These are phyloP conservation scores for Oxyteleia sp. DNA, from an alignment of 2,888 invertebrate genomes.

Conservation along the genomic window DNA sequence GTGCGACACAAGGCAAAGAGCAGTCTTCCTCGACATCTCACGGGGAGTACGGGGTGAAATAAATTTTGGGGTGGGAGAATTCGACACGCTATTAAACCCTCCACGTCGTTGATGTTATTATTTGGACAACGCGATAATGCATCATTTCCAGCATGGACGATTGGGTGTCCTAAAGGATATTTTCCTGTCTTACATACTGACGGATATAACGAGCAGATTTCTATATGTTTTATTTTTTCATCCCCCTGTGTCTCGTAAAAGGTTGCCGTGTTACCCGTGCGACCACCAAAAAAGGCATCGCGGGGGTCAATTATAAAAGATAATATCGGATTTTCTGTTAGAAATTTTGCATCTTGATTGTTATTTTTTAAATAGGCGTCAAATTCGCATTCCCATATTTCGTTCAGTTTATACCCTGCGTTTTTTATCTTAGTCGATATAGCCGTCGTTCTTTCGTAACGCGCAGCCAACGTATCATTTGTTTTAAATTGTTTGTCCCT, in stretches of 20 bases:
- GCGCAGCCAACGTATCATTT: not conserved
- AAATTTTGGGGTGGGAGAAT: slow-evolving; percentile 75
- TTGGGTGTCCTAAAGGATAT: slow-evolving; percentile 2
- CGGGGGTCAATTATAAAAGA: not conserved
- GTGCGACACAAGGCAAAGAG: too few species aligned
- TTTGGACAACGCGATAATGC: too few species aligned
- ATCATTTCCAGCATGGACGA: not conserved
- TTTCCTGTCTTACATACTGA: slow-evolving; percentile 77
- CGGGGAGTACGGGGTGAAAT: slow-evolving; percentile 29
- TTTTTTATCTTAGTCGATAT: slow-evolving; percentile 3
- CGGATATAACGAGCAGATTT: slow-evolving; percentile 55
- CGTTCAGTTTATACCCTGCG: slow-evolving; percentile 18
- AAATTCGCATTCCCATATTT: slow-evolving; percentile 38
- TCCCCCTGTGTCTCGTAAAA: not conserved
- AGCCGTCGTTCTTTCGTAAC: slow-evolving; percentile 24
- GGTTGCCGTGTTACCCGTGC: slow-evolving; percentile 1
- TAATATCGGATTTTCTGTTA: not conserved
- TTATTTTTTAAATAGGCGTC: slow-evolving; percentile 6
- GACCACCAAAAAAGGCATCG: slow-evolving; percentile 3
- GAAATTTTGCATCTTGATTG: not conserved
- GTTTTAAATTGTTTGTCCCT: slow-evolving; percentile 5
- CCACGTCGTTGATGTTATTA: too few species aligned
- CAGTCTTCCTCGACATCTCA: too few species aligned
- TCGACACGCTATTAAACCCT: slow-evolving; percentile 75
- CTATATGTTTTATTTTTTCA: slow-evolving; percentile 35